Conservation (phyloP, 2,888 invertebrate species). For the Erpobdella octoculata region DNA sequence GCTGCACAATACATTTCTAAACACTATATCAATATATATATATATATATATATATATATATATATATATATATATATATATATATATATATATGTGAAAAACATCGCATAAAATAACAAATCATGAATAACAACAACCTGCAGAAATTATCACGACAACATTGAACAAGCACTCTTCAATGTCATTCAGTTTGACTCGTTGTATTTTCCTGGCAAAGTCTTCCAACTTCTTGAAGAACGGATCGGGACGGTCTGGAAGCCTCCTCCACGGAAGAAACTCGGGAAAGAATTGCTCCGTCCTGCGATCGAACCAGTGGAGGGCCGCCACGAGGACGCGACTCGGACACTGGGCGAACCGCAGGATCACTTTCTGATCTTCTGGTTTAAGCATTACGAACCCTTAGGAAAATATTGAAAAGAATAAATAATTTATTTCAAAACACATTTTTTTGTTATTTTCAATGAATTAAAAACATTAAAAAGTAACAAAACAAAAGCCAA, state of each 20-base stretch:
- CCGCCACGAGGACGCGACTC: conserved; percentile 35
- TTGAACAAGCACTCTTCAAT: conserved; percentile 23
- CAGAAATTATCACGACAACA: conserved; percentile 17
- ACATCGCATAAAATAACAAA: too few species aligned
- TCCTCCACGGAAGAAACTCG: conserved; percentile 22
- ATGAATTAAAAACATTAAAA: neutral
- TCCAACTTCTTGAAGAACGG: conserved; percentile 14
- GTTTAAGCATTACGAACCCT: conserved; percentile 35
- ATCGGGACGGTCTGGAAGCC: conserved; percentile 7
- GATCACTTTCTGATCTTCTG: conserved; percentile 35
- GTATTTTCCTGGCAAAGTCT: conserved; percentile 18
- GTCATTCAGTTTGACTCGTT: neutral
- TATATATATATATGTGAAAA: too few species aligned
- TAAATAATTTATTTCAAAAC: neutral
- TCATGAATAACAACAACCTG: conserved; percentile 12
- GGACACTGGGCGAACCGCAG: conserved; percentile 36
- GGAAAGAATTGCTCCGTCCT: neutral
- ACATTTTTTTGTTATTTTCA: neutral
- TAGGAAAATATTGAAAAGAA: neutral
- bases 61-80: too few species aligned
- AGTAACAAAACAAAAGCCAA: neutral
- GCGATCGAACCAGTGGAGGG: conserved; percentile 36
- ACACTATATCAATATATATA: too few species aligned
- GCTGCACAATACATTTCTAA: too few species aligned
- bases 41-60: too few species aligned